Percentiles rank a stretch among this genome's conserved stretches.
Evolutionary conservation across 2,113 vertebrate genomes (phyloP).

Genomic region (Capra hircus): DNA sequence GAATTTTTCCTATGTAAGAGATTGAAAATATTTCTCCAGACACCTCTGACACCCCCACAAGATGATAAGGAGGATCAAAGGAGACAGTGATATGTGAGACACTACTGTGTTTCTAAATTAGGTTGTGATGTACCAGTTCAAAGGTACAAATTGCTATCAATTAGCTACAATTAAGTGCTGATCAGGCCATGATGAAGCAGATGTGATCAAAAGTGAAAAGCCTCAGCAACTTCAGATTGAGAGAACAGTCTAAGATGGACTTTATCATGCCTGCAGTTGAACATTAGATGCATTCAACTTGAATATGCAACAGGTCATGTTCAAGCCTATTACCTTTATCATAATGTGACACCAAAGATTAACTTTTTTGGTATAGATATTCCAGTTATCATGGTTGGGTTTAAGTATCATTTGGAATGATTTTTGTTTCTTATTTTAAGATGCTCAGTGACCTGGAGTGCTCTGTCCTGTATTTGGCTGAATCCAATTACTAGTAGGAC

Average conservation of each 20-base stretch:
- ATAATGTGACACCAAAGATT: not conserved
- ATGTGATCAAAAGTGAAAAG: not conserved
- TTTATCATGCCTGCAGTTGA: not conserved
- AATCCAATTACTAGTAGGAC: conserved; percentile 11
- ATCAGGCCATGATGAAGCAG: not conserved
- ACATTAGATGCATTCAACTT: not conserved
- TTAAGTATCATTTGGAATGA: not conserved
- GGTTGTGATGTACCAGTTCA: conserved; percentile 18
- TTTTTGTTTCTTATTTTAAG: conserved; percentile 32
- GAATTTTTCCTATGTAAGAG: not conserved
- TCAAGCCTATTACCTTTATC: not conserved
- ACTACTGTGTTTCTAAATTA: conserved; percentile 18
- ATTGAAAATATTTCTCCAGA: not conserved
- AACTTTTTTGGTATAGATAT: not conserved
- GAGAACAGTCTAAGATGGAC: not conserved
- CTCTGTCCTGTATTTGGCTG: not conserved
- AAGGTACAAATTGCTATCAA: conserved; percentile 35
- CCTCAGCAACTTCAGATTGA: not conserved
- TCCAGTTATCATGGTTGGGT: not conserved
- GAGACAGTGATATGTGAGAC: not conserved
- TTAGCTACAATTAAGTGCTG: conserved; percentile 16
- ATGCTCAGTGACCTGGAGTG: not conserved
- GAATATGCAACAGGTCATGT: not conserved
- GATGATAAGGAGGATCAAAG: not conserved
- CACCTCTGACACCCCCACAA: not conserved